Conservation (phyloP, 2,113 vertebrate species). For the Dipodomys spectabilis region DNA sequence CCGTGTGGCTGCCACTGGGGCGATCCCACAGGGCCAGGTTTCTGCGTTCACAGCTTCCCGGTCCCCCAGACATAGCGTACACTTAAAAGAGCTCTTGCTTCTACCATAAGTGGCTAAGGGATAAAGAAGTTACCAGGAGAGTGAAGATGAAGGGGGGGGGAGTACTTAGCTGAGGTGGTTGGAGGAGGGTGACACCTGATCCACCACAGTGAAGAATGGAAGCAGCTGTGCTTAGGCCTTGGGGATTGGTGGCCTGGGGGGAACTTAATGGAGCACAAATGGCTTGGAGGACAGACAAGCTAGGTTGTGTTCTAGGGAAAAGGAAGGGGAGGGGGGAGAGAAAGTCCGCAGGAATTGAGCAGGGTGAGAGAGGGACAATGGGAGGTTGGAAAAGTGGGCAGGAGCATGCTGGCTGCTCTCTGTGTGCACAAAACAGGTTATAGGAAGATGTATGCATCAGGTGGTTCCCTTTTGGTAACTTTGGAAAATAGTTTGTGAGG, state of each 20-base stretch:
- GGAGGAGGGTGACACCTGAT: not conserved
- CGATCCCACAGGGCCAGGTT: not conserved
- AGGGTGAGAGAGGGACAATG: not conserved
- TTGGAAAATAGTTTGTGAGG: not conserved
- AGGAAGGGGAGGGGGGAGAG: no score
- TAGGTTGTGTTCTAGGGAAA: not conserved
- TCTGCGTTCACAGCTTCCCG: not conserved
- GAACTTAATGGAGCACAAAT: not conserved
- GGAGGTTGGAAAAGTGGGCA: not conserved
- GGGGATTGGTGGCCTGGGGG: not conserved
- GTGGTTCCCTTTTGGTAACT: not conserved
- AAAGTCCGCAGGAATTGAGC: not conserved
- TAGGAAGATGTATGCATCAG: not conserved
- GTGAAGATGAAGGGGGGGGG: not conserved
- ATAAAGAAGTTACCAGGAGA: not conserved
- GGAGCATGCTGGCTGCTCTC: not conserved
- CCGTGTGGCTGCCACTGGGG: not conserved
- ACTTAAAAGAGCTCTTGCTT: not conserved
- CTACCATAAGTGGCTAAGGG: conserved; percentile 27
- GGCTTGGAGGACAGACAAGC: not conserved
- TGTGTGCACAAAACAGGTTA: not conserved
- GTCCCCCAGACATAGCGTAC: not conserved
- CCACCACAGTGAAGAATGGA: not conserved
- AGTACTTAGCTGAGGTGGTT: not conserved
- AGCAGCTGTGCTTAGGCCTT: not conserved